Base-by-base conservation (phyloP, 1,140 invertebrate species). In the Pantala flavescens region DNA sequence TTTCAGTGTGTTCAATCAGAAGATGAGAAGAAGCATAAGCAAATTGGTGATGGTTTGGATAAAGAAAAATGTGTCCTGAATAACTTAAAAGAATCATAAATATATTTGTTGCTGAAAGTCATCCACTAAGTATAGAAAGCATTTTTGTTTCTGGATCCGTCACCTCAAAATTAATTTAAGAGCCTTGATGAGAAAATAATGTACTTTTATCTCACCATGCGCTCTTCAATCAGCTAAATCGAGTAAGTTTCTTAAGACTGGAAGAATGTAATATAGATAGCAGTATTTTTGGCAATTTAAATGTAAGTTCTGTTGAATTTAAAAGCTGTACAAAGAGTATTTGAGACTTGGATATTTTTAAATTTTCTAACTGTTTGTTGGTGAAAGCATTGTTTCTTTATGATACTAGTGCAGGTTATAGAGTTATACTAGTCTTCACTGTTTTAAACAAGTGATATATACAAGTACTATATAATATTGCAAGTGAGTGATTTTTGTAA, bases 301-400 rank as follows among this genome's bases (percentile, higher is more conserved):
- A 63, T 63, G 12, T 63, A 63, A 63, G 49, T 63, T 63, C 16
- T 19, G 49, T 21, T 63, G 12, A 63, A 63, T 36, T 36, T 36
- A 1, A 5, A 63, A 21, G n/a, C 49, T 63, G 49, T 63, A 63
- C 49, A 63, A 63, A 21, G 49, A 21, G 14, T 19, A 16, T 63
- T 63, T 19, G 12, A 63, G n/a, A 63, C 49, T 63, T 63, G 2
- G n/a, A 63, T 63, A 63, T 63, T 63, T 63, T 63, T 63, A 63
- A 63, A 63, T 63, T 63, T 63, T 63, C 49, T 63, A 63, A 63
- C 49, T 7, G 49, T 63, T 63, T 63, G n/a, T 63, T 21, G n/a
- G 12, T 19, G 49, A 63, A 63, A 63, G 14, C n/a, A 21, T 63
- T 63, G 49, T 63, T 63, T 19, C 1, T 63, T 63, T 63, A 63